Evolutionary conservation across 2,888 invertebrate genomes (phyloP), one percentile per base, ranked within the genome.

Genomic region (Criorhina ranunculi): DNA sequence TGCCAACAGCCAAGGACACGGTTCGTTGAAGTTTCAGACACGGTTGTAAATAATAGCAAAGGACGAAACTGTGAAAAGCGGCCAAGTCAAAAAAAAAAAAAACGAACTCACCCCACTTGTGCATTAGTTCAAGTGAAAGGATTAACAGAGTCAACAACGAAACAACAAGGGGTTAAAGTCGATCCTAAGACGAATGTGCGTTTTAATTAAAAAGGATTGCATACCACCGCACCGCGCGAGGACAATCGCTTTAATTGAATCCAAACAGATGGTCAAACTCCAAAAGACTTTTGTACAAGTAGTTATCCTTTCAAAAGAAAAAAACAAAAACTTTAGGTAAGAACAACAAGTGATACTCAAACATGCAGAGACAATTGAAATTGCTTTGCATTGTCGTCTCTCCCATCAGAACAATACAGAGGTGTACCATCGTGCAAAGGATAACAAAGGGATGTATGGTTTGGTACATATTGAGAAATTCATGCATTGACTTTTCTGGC

Each of bases 201-300:
- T 79, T 79, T 83, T 80, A 76, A 85, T 85, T 80, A 85, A 80
- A 85, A 85, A 70, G 66, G 80, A 70, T 76, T 80, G 80, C 53
- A 44, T 5, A 24, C n/a, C 24, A 24, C 24, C 24, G 4, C 24
- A 24, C 2, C 24, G 1, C 24, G 24, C 31, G 59, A 33, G 17
- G 33, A 31, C 17, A 40, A 24, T 24, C 37, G 49, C 46, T 44
- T 49, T 77, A 72, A 82, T 77, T 77, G 55, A 83, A 83, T 66
- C 9, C 44, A 66, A 80, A 29, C 85, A 85, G 85, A 85, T 85
- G 85, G 85, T 80, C 85, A 66, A 70, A 66, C 60, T 70, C 31
- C n/a, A 24, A 49, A 37, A 70, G 24, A 8, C 9, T 11, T 29
- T 12, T 15, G 9, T n/a, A n/a, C n/a, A n/a, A n/a, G n/a, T 33